phyloP scores from a whole-genome alignment of 64 coral and sea anemone genomes.

The Platygyra sinensis region DNA sequence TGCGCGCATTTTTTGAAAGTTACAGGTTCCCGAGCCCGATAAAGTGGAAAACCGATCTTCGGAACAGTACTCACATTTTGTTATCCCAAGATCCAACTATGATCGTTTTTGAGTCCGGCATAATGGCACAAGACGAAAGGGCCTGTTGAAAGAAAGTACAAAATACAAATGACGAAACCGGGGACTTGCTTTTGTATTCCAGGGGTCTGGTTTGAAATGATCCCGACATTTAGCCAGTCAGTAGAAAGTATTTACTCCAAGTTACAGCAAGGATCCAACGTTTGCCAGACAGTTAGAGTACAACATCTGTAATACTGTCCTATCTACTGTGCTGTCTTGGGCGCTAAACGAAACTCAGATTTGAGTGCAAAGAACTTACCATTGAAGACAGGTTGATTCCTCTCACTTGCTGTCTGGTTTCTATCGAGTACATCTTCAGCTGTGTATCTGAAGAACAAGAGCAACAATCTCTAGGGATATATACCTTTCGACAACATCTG shows the following conservation, averaged over 20 bases:
- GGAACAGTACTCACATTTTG: conserved; percentile 77
- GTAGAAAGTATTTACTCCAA: too few relatives aligned
- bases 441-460: conserved; percentile 80
- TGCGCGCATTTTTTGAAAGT: too few relatives aligned
- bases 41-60: background rate
- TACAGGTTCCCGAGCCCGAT: background rate
- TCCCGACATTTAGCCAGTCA: too few relatives aligned
- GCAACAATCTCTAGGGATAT: background rate
- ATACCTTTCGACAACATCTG: background rate
- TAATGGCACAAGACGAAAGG: conserved; percentile 96
- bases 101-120: conserved; percentile 98
- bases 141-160: conserved; percentile 59
- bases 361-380: conserved; percentile 45
- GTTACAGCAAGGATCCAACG: too few relatives aligned
- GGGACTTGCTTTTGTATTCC: too few relatives aligned
- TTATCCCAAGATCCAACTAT: conserved; percentile 99
- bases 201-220: too few relatives aligned
- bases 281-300: too few relatives aligned
- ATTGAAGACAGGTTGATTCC: conserved; percentile 97
- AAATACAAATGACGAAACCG: too few relatives aligned
- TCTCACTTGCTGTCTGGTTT: conserved; percentile 84
- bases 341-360: too few relatives aligned
- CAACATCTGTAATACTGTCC: too few relatives aligned
- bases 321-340: too few relatives aligned
- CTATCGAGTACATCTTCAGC: conserved; percentile 94